phyloP scores from a whole-genome alignment of 2,113 vertebrate genomes.

The Trematocara stigmaticum region DNA sequence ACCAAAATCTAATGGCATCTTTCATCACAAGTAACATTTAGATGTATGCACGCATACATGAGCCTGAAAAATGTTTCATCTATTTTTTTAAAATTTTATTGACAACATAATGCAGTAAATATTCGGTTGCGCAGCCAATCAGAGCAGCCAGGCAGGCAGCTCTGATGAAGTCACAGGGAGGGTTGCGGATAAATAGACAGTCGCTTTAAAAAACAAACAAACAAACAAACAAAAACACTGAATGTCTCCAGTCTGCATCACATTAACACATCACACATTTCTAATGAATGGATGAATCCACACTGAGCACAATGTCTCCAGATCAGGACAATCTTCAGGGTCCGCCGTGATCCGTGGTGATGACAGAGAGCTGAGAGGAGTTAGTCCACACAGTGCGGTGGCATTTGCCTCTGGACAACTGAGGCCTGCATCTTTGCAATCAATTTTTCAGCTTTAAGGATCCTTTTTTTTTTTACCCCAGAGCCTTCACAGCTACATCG shows the following conservation, averaged over 20 bases:
- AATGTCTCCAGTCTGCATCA: slow-evolving; percentile 17
- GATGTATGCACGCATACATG: background rate
- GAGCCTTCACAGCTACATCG: background rate
- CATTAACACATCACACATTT: slow-evolving; percentile 18
- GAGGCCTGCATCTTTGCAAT: background rate
- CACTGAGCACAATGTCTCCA: slow-evolving; percentile 35
- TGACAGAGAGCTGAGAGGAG: background rate
- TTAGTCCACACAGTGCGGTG: slow-evolving; percentile 20
- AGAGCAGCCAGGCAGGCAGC: background rate
- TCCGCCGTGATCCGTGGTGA: background rate
- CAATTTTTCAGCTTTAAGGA: slow-evolving; percentile 2
- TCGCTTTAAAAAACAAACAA: background rate
- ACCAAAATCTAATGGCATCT: background rate
- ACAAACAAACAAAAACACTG: background rate
- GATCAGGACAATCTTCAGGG: slow-evolving; percentile 20
- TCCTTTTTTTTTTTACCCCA: background rate
- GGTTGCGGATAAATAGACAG: background rate
- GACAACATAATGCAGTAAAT: slow-evolving; percentile 39
- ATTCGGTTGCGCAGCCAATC: background rate
- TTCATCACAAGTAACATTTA: background rate
- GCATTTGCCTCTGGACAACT: background rate
- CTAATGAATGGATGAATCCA: slow-evolving; percentile 11
- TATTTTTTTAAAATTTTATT: slow-evolving; percentile 35
- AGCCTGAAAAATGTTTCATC: slow-evolving; percentile 1
- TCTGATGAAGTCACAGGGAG: background rate